Evolutionary conservation across 2,113 vertebrate genomes (phyloP).

Genomic region (Columba livia): DNA sequence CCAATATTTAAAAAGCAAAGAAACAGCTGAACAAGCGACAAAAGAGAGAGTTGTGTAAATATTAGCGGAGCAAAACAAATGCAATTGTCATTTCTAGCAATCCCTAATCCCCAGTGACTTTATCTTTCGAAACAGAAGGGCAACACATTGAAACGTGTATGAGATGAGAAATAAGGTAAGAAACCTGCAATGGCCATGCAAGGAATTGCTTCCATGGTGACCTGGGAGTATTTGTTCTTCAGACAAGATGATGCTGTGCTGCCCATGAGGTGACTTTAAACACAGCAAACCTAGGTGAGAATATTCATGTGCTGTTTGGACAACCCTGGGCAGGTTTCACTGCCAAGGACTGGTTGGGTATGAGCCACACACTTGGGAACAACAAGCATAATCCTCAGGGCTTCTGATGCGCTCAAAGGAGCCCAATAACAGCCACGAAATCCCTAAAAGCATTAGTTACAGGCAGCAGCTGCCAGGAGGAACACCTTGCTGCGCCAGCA

Average conservation of each 20-base stretch:
- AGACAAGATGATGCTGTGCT: neutral
- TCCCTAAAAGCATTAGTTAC: neutral
- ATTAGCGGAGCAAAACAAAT: neutral
- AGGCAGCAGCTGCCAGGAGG: neutral
- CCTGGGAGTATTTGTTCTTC: neutral
- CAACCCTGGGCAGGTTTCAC: neutral
- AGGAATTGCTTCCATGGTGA: neutral
- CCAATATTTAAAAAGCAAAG: neutral
- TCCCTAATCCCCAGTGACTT: neutral
- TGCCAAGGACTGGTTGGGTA: neutral
- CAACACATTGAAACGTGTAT: accelerated
- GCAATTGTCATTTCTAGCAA: neutral
- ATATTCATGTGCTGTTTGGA: neutral
- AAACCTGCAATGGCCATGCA: neutral
- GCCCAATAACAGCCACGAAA: neutral
- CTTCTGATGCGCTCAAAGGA: neutral
- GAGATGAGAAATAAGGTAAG: neutral
- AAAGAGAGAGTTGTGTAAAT: neutral
- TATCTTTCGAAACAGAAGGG: neutral
- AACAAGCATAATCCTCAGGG: neutral
- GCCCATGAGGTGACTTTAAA: neutral
- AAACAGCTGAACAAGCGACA: neutral
- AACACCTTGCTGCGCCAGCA: neutral
- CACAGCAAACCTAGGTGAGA: neutral
- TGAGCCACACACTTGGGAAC: neutral